A percentile compares a stretch with the other conserved stretches of the same genome.
Conservation (phyloP, 1,140 invertebrate genomes). For the Grapholita molesta region DNA sequence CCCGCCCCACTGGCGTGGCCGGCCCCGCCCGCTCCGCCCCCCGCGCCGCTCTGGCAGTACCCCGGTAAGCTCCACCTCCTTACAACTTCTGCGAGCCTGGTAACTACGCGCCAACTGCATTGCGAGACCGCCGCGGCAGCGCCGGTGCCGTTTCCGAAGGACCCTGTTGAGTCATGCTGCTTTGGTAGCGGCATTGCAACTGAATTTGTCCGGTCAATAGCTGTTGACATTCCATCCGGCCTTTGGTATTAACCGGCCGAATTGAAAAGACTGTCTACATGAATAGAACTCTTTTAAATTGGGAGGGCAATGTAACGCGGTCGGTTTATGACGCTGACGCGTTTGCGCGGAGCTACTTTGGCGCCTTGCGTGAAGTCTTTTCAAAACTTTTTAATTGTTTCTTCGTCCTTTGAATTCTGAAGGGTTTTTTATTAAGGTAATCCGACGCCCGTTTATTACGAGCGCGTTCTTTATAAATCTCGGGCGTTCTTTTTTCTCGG, state of each 20-base stretch:
- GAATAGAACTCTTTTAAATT: background rate
- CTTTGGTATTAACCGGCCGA: slow-evolving; percentile 16
- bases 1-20: slow-evolving; percentile 68
- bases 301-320: slow-evolving; percentile 11
- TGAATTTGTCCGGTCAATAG: slow-evolving; percentile 44
- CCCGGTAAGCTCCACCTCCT: slow-evolving; percentile 80
- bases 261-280: background rate
- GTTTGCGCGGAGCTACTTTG: slow-evolving; percentile 34
- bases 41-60: slow-evolving; percentile 86
- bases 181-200: slow-evolving; percentile 70
- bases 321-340: slow-evolving; percentile 20
- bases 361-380: slow-evolving; percentile 20
- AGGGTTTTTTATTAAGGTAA: slow-evolving; percentile 31
- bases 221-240: slow-evolving; percentile 28
- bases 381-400: slow-evolving; percentile 19
- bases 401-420: slow-evolving; percentile 12
- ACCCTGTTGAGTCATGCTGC: slow-evolving; percentile 57
- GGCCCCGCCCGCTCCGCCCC: slow-evolving; percentile 63
- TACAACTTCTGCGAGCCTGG: slow-evolving; percentile 56
- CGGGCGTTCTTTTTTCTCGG: slow-evolving; percentile 31
- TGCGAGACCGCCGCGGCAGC: slow-evolving; percentile 65
- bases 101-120: slow-evolving; percentile 74
- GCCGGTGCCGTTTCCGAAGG: slow-evolving; percentile 30
- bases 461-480: slow-evolving; percentile 43
- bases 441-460: slow-evolving; percentile 52